Percentiles rank a stretch among this genome's conserved stretches.
These are phyloP conservation scores for Hemiprocne comata DNA, from an alignment of 2,113 vertebrate genomes.

Conservation along the genomic window DNA sequence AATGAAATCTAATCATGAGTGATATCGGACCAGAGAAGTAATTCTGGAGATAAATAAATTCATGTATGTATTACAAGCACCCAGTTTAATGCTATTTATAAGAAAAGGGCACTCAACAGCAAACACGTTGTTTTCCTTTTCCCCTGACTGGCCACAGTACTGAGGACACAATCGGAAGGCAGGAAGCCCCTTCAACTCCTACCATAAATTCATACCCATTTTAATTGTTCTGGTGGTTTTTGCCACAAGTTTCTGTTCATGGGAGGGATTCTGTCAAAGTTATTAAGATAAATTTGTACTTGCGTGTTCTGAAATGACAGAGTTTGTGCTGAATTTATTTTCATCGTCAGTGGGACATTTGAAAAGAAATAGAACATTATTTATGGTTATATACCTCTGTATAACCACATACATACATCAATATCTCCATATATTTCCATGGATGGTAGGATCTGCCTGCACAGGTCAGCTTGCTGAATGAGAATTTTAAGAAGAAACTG, in stretches of 20 bases:
- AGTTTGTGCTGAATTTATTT: background rate
- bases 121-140: background rate
- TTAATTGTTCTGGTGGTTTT: conserved; percentile 8
- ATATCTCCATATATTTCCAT: background rate
- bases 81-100: background rate
- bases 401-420: background rate
- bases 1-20: conserved; percentile 1
- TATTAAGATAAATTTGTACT: conserved; percentile 22
- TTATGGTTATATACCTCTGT: background rate
- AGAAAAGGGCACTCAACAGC: background rate
- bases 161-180: rapidly evolving
- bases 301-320: background rate
- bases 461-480: conserved; percentile 22
- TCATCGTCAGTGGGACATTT: background rate
- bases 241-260: background rate
- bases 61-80: background rate
- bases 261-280: background rate
- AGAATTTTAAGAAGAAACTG: background rate
- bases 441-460: background rate
- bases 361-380: background rate
- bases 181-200: background rate
- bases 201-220: background rate
- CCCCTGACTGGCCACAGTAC: background rate
- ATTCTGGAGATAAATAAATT: background rate
- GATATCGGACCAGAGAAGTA: background rate